phyloP scores from a whole-genome alignment of 2,113 vertebrate genomes.

The Rhea americana region DNA sequence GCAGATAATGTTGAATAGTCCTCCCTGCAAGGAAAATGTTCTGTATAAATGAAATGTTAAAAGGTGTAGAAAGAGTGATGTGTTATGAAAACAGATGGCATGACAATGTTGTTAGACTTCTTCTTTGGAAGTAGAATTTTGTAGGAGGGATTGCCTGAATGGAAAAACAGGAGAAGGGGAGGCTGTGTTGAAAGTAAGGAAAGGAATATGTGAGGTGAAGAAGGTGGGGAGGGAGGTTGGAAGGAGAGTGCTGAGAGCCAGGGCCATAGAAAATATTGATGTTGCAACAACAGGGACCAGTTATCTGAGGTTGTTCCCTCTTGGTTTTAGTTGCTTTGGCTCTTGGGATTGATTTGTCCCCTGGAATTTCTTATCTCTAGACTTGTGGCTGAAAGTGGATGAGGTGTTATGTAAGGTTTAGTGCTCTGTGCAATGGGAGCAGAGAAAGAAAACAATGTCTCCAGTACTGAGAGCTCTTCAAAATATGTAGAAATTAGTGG shows the following conservation, averaged over 20 bases:
- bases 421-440: constrained; percentile 28
- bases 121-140: constrained; percentile 61
- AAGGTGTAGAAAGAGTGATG: constrained; percentile 50
- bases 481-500: neutral
- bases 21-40: neutral
- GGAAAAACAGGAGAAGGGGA: constrained; percentile 25
- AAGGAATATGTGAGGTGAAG: constrained; percentile 30
- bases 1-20: constrained; percentile 18
- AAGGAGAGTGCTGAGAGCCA: neutral
- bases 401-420: constrained; percentile 22
- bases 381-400: neutral
- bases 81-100: constrained; percentile 54
- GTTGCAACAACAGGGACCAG: constrained; percentile 31
- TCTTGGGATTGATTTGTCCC: constrained; percentile 1
- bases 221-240: neutral
- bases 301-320: constrained; percentile 6
- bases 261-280: neutral
- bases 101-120: constrained; percentile 24
- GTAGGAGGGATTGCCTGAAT: constrained; percentile 45
- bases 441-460: neutral
- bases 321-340: constrained; percentile 39
- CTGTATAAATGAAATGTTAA: neutral
- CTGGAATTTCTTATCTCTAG: constrained; percentile 38
- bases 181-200: constrained; percentile 48
- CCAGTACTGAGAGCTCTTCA: neutral